Percentiles rank a stretch among this genome's conserved stretches.
Evolutionary conservation across 2,113 vertebrate genomes (phyloP).

Genomic region (Pangasianodon gigas): DNA sequence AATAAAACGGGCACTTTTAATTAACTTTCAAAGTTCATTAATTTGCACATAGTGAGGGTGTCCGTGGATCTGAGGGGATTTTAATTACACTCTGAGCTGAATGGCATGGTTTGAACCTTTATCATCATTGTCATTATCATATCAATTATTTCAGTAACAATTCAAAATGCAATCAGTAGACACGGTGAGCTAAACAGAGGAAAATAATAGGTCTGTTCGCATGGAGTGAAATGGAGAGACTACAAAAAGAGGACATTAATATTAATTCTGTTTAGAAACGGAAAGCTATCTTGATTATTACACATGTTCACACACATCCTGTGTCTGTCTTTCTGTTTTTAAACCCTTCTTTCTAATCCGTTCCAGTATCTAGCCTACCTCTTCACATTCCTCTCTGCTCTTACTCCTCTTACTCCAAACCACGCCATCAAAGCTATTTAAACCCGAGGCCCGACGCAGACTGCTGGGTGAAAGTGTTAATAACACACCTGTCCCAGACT

Average conservation of each 20-base stretch:
- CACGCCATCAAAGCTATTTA: neutral
- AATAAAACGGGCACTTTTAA: slow-evolving; percentile 20
- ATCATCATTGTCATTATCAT: slow-evolving; percentile 3
- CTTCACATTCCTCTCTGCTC: neutral
- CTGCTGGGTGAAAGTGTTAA: neutral
- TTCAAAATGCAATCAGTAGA: slow-evolving; percentile 14
- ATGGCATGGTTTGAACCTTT: slow-evolving; percentile 2
- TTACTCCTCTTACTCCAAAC: neutral
- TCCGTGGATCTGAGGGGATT: slow-evolving; percentile 2
- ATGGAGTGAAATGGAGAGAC: neutral
- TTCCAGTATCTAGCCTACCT: neutral
- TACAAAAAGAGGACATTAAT: slow-evolving; percentile 8
- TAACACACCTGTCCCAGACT: neutral
- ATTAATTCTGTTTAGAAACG: slow-evolving; percentile 3
- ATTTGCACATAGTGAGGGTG: neutral
- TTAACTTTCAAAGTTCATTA: slow-evolving; percentile 20
- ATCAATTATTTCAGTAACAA: neutral
- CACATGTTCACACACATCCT: neutral
- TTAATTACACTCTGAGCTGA: slow-evolving; percentile 6
- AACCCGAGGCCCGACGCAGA: neutral
- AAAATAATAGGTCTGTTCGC: neutral
- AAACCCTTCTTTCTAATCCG: neutral
- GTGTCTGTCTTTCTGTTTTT: neutral
- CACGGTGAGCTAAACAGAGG: neutral
- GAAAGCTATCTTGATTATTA: neutral